Conservation (phyloP, 2,113 vertebrate species). For the Siphamia tubifer region DNA sequence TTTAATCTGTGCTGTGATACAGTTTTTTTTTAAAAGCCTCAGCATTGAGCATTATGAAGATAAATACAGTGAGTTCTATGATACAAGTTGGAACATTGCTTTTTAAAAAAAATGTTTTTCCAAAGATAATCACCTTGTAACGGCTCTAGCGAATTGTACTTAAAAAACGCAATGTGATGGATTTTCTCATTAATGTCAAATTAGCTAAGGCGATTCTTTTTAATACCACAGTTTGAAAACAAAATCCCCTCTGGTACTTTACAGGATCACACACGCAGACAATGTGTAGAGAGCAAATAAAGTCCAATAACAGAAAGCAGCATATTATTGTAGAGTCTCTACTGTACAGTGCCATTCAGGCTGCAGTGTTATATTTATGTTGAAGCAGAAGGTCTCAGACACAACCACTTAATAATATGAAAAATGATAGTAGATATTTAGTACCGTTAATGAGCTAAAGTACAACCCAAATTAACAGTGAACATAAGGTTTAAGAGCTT, state of each 20-base stretch:
- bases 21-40: too few relatives aligned
- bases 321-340: background rate
- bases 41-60: too few relatives aligned
- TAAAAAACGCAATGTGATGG: background rate
- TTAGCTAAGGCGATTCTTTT: conserved; percentile 7
- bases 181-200: conserved; percentile 43
- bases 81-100: background rate
- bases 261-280: background rate
- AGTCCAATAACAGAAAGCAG: background rate
- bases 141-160: conserved; percentile 8
- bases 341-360: background rate
- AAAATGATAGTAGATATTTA: background rate
- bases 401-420: background rate
- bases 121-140: conserved; percentile 21
- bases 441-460: conserved; percentile 11
- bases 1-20: too few relatives aligned
- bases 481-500: conserved; percentile 19
- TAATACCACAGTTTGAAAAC: background rate
- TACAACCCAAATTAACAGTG: background rate
- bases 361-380: background rate
- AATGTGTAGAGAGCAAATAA: background rate
- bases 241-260: conserved; percentile 2
- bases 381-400: too few relatives aligned
- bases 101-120: conserved; percentile 12
- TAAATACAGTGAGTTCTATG: background rate